A percentile compares a stretch with the other conserved stretches of the same genome.
phyloP scores from a whole-genome alignment of 2,888 invertebrate species.

The Carpatolechia fugitivella region DNA sequence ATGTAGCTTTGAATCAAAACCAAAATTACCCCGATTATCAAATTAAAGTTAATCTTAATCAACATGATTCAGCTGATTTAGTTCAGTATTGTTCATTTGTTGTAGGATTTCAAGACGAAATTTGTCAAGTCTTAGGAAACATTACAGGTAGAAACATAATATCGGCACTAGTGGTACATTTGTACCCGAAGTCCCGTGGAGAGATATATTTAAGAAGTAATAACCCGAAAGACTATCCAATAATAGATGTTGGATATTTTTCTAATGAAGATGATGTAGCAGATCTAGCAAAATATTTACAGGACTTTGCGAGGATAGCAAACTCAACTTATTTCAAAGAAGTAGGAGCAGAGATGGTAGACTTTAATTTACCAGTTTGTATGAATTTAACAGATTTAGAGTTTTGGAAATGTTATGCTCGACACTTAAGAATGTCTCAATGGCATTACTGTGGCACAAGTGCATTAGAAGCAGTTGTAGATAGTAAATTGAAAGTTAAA shows the following conservation, averaged over 20 bases:
- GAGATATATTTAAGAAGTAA: conserved; percentile 68
- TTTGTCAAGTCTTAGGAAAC: conserved; percentile 30
- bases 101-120: conserved; percentile 24
- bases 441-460: conserved; percentile 85
- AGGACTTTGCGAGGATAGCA: conserved; percentile 43
- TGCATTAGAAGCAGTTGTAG: conserved; percentile 86
- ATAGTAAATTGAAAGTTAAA: conserved; percentile 79
- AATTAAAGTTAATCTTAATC: conserved; percentile 26
- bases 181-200: conserved; percentile 73
- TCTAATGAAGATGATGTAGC: conserved; percentile 69
- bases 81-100: conserved; percentile 27
- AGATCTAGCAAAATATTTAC: conserved; percentile 50
- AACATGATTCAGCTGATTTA: conserved; percentile 21
- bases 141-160: conserved; percentile 21
- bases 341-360: conserved; percentile 40
- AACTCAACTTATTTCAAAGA: conserved; percentile 55
- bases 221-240: conserved; percentile 76
- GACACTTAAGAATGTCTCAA: conserved; percentile 82
- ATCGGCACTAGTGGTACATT: conserved; percentile 23
- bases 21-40: conserved; percentile 62
- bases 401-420: conserved; percentile 83
- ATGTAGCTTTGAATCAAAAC: conserved; percentile 78
- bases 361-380: conserved; percentile 28
- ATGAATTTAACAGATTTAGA: conserved; percentile 59
- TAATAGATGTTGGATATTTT: conserved; percentile 80